A percentile compares a stretch with the other conserved stretches of the same genome.
phyloP scores from a whole-genome alignment of 2,888 invertebrate genomes.

The Pomacea canaliculata region DNA sequence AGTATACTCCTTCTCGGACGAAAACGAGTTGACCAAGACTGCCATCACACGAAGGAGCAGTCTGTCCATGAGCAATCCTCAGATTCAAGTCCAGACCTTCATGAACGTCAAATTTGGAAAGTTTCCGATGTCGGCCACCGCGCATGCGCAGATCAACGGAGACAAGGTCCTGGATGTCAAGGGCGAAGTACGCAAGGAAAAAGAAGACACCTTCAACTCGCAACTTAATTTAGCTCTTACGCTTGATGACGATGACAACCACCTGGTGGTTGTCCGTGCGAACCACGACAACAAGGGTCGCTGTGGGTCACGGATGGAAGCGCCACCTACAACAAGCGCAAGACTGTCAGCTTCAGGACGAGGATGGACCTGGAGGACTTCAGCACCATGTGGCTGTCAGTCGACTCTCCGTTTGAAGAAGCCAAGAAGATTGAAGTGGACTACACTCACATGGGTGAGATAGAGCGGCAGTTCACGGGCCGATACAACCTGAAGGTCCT shows the following conservation, averaged over 20 bases:
- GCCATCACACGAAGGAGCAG: background rate
- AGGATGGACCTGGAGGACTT: slow-evolving; percentile 4
- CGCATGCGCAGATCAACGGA: background rate
- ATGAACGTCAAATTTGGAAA: background rate
- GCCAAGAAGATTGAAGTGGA: slow-evolving; percentile 4
- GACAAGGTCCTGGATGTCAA: background rate
- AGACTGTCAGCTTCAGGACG: background rate
- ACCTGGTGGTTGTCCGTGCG: background rate
- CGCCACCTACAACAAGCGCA: slow-evolving; percentile 5
- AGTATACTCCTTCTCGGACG: background rate
- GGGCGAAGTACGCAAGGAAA: background rate
- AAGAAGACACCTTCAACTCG: background rate
- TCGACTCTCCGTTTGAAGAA: slow-evolving; percentile 13
- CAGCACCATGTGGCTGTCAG: background rate
- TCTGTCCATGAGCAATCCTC: background rate
- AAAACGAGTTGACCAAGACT: background rate
- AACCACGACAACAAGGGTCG: slow-evolving; percentile 5
- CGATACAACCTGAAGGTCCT: background rate
- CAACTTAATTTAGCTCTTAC: background rate
- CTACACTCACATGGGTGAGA: slow-evolving; percentile 16
- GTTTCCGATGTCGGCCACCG: slow-evolving; percentile 2
- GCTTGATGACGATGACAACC: background rate
- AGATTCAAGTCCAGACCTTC: background rate
- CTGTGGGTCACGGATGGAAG: slow-evolving; percentile 21
- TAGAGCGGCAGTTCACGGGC: slow-evolving; percentile 1